Evolutionary conservation across 1,140 invertebrate genomes (phyloP), one percentile per base, ranked within the genome.

Genomic region (Zophobas morio): DNA sequence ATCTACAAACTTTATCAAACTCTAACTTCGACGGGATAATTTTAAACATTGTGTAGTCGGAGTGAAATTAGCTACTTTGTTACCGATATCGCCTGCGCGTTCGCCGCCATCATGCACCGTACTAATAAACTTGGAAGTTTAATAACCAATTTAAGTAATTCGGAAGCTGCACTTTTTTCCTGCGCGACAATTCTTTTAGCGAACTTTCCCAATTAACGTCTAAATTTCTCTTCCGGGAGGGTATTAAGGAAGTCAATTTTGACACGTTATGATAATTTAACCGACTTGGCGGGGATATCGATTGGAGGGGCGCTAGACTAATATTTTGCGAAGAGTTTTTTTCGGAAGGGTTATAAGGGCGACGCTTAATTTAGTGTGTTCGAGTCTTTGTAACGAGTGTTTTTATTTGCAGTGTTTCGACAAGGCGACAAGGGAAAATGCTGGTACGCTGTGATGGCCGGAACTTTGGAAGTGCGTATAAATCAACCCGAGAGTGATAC

Each of bases 401-500:
- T 78, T 82, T 84, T 82, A 82, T 77, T 88, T 89, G 40, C 87
- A 95, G 94, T 95, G 80, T 94, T 94, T 86, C 89, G 93, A 20
- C 92, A 94, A 87, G 93, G 93, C 6, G 93, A 95, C 83, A 89
- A 90, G 78, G 93, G 93, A 57, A 91, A 92, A 74, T 94, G 92
- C 85, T 95, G 93, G 93, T 95, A 94, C 86, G 92, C 92, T 20
- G 92, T 94, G 2, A 86, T 95, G 70, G 89, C 91, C 32, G 94
- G 94, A 5, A 90, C 91, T 32, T 83, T 95, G 60, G 93, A 93
- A 83, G 92, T 94, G 4, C 85, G 90, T 54, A 88, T 91, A 49
- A 89, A 90, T 78, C 89, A 89, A 46, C 87, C 89, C 60, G 87
- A 90, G 79, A 84, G 83, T 71, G 90, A 90, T 81, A 86, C 85